Evolutionary conservation across 2,888 invertebrate species (phyloP).

Genomic region (Acleris literana): DNA sequence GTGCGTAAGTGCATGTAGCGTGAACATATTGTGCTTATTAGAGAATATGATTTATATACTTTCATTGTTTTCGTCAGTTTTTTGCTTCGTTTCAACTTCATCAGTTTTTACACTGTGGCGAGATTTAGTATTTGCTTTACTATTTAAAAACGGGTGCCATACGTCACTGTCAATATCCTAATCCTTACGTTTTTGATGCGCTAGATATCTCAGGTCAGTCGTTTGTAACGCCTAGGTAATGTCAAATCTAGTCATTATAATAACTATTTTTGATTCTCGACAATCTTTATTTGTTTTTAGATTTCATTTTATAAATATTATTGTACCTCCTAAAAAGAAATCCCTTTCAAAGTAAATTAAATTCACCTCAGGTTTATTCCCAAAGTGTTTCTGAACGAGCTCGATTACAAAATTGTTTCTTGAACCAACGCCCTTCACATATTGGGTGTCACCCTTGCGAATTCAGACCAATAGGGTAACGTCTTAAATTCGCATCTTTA

Average conservation of each 20-base stretch:
- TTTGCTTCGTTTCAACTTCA: neutral
- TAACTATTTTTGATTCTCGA: no score
- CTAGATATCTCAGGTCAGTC: no score
- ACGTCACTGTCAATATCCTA: no score
- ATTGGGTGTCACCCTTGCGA: slow-evolving; percentile 63
- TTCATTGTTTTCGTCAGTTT: slow-evolving; percentile 46
- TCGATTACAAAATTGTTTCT: slow-evolving; percentile 32
- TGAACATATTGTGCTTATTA: slow-evolving; percentile 46
- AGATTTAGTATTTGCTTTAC: neutral
- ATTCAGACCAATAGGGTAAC: slow-evolving; percentile 59
- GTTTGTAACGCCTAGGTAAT: no score
- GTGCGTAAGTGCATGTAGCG: slow-evolving; percentile 55
- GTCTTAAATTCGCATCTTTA: slow-evolving; percentile 65
- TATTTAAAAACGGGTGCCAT: neutral
- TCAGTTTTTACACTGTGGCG: no score
- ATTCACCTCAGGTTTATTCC: slow-evolving; percentile 2
- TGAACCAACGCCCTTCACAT: slow-evolving; percentile 55
- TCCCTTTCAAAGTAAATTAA: slow-evolving; percentile 1
- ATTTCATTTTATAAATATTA: neutral
- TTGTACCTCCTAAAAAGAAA: neutral
- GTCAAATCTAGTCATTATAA: no score
- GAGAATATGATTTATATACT: slow-evolving; percentile 53
- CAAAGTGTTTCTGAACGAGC: slow-evolving; percentile 18
- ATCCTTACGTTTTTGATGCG: no score
- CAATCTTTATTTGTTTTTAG: no score